Evolutionary conservation across 2,797 vertebrate species (phyloP), one percentile per base, ranked within the genome.

Genomic region (Bradypus variegatus): DNA sequence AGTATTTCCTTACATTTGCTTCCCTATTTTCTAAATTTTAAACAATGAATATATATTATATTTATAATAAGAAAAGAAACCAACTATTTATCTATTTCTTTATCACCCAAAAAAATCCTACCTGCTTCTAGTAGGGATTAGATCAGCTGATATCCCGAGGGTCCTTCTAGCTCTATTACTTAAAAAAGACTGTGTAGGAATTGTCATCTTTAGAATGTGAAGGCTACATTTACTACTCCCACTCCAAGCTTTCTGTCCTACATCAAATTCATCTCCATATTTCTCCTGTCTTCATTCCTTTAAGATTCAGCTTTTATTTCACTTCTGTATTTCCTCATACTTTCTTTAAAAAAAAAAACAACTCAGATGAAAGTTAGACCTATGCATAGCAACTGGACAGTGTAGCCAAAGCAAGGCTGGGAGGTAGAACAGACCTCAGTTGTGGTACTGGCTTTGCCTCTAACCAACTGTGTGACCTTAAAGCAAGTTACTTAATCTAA

Each of bases 1-100:
- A 89, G 21, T 84, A 86, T 67, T 93, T 83, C 67, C 70, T 79
- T 91, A 91, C 86, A 93, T 95, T 86, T 81, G 45, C 31, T 72
- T 93, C 64, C 62, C 15, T 77, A 75, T 77, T 93, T 88, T 85
- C 90, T 80, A 48, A 85, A 93, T 92, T 84, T 93, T 83, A 79
- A 70, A 75, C 70, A 79, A 88, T 81, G 38, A 58, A 73, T 80
- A 88, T 33, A 3, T 65, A 85, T 48, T 79, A 69, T 11, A 82
- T 77, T 92, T 87, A 82, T 79, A 89, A 92, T 64, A 48, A 36
- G 36, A 83, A 69, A 85, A 83, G 65, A 64, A 10, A 25, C 19
- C 19, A 58, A 9, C 18, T 36, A 76, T 70, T 72, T 83, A 75
- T 76, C 33, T 84, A 80, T 73, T 93, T 90, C 67, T 64, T 92